Base-by-base conservation (phyloP, 2,797 vertebrate species). In the Manis pentadactyla region DNA sequence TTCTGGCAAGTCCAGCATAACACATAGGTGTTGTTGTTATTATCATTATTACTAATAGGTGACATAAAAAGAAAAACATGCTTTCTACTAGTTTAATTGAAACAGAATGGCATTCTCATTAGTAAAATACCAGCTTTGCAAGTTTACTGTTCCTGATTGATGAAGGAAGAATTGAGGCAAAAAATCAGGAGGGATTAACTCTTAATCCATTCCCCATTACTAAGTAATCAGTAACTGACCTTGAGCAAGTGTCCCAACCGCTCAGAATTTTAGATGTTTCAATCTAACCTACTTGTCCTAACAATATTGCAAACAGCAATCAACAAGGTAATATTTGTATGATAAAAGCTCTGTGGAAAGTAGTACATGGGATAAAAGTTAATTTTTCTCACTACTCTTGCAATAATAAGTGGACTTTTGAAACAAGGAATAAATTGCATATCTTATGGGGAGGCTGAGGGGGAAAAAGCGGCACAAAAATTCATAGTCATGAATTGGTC, bases 41-140 rank as follows among this genome's bases (percentile, higher is more conserved):
- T 92, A 92, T 85, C 68, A 74, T 95, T 85, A 88, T 94, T 86
- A 78, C 27, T 83, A 93, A 83, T 89, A 96, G 84, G 11, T 68
- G 78, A 51, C 51, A 78, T 42, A 95, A 73, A 86, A 19, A 55
- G 87, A 85, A 92, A 97, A 79, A 12, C 12, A 86, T 49, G 21
- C 39, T 94, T 79, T 94, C 42, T 89, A 82, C 78, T 27, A 64
- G 34, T 79, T 29, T 51, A 51, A 39, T 3, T 23, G 29, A 95
- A 93, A 71, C 17, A 94, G n/a, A 74, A 79, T 49, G 57, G 4
- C n/a, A 61, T n/a, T 87, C 42, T 83, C 10, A 39, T 9, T 37
- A 53, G 25, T 2, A 53, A 79, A 61, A 73, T 55, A 39, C 19
- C 37, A 51, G 15, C 7, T 63, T 49, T 10, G 2, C 12, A 77